These are phyloP conservation scores for Temnothorax unifasciatus DNA, from an alignment of 2,888 invertebrate genomes.

Conservation along the genomic window DNA sequence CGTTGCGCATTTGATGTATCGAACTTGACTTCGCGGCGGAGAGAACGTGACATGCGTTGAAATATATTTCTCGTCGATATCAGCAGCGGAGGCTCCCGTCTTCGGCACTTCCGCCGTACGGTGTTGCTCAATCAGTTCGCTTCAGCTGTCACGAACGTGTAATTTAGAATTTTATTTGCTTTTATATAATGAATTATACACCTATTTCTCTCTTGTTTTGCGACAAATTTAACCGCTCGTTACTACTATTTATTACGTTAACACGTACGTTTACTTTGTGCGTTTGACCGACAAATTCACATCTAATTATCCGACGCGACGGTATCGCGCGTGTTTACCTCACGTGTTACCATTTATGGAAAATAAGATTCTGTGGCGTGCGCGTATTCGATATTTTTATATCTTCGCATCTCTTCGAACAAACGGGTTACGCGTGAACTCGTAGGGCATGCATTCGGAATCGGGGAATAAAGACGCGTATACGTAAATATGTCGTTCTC, in stretches of 20 bases:
- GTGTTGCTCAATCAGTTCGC: conserved; percentile 9
- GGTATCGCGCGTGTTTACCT: neutral
- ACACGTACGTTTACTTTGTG: neutral
- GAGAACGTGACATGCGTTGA: conserved; percentile 26
- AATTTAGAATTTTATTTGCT: conserved; percentile 9
- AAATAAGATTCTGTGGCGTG: neutral
- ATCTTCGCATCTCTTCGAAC: neutral
- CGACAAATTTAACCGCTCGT: neutral
- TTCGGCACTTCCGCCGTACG: conserved; percentile 4
- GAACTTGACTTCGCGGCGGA: neutral
- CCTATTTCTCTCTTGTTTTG: neutral
- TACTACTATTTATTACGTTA: neutral
- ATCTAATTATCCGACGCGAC: neutral
- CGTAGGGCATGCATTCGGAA: neutral
- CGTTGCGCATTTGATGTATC: conserved; percentile 32
- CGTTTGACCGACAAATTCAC: neutral
- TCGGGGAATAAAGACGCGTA: neutral
- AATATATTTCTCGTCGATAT: conserved; percentile 18
- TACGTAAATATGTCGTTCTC: neutral
- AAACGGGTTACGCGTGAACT: neutral
- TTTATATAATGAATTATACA: conserved; percentile 2
- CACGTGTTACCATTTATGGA: neutral
- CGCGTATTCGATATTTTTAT: neutral
- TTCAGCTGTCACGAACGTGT: neutral
- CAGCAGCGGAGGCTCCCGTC: neutral